phyloP scores from a whole-genome alignment of 1,140 invertebrate genomes.

The Zaprionus africanus region DNA sequence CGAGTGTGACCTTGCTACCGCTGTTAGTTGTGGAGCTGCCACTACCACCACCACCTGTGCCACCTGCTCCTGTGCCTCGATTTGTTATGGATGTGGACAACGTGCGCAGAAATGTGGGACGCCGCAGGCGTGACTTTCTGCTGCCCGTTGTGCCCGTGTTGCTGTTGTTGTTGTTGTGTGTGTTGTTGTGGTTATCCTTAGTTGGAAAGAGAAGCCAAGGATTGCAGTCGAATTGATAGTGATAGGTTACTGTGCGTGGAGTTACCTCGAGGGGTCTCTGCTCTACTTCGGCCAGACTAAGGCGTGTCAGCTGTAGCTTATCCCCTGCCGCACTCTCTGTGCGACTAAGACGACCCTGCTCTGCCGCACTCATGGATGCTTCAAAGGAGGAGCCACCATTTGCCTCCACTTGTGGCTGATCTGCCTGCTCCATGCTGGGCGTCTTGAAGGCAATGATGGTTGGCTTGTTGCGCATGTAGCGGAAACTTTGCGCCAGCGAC shows the following conservation, averaged over 20 bases:
- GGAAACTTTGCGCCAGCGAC: constrained; percentile 91
- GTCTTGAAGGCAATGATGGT: constrained; percentile 94
- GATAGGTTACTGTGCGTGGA: not conserved
- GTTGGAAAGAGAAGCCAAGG: constrained; percentile 11
- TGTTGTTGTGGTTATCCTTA: constrained; percentile 54
- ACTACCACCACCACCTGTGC: constrained; percentile 43
- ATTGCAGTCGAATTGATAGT: constrained; percentile 28
- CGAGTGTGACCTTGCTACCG: constrained; percentile 83
- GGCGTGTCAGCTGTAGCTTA: constrained; percentile 51
- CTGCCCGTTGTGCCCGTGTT: constrained; percentile 45
- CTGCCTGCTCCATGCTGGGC: constrained; percentile 89
- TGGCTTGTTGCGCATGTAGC: constrained; percentile 94
- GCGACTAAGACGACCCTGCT: constrained; percentile 85
- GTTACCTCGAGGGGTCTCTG: constrained; percentile 91
- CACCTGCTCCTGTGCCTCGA: constrained; percentile 53
- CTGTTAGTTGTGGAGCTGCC: constrained; percentile 82
- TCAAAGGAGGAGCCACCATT: constrained; percentile 6
- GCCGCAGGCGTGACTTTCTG: constrained; percentile 72
- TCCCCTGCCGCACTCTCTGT: constrained; percentile 39
- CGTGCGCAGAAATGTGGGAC: constrained; percentile 78
- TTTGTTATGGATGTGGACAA: constrained; percentile 77
- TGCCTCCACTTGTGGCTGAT: constrained; percentile 85
- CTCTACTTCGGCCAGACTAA: constrained; percentile 81
- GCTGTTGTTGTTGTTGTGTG: no score
- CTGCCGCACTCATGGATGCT: constrained; percentile 65